Base-by-base conservation (phyloP, 2,797 vertebrate species). In the Anguilla pacifica region DNA sequence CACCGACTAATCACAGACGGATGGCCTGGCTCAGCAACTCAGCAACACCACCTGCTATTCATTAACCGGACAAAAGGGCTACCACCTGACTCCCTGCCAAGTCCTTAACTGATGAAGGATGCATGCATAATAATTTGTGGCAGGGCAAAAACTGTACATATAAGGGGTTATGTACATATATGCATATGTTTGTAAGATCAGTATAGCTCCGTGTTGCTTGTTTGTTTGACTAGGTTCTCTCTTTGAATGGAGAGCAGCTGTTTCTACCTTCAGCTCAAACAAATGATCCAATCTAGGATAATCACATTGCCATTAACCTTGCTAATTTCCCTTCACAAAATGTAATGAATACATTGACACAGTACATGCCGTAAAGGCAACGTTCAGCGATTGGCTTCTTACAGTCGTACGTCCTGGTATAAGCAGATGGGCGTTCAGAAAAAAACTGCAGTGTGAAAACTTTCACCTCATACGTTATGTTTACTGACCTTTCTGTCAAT, bases 281-380 rank as follows among this genome's bases (percentile, higher is more conserved):
- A 46, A 81, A 81, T 81, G 22, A n/a, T 2, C 77, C 31, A 39
- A 39, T 81, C 77, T 22, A 81, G 43, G 17, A 22, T 49, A 81
- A 81, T 81, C 77, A 43, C 35, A 81, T 81, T 81, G 22, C n/a
- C 77, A 81, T 81, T 81, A 81, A 49, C 77, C 77, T 81, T n/a
- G 7, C 19, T 81, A 81, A 81, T 81, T 79, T 79, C 35, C 31
- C 31, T n/a, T 81, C 15, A 25, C 19, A 49, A 49, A 81, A 81
- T 28, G 1, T 19, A 46, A 22, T 25, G 77, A 49, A 79, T 79
- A 35, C 46, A 31, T 79, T 22, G 31, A 79, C 22, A 19, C 43
- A 19, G 39, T 49, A n/a, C 6, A 49, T 22, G 39, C 51, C 51
- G 51, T 10, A 51, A 51, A 22, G 39, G n/a, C 43, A 25, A 25